Evolutionary conservation across 2,113 vertebrate species (phyloP).

Genomic region (Anolis sagrei): DNA sequence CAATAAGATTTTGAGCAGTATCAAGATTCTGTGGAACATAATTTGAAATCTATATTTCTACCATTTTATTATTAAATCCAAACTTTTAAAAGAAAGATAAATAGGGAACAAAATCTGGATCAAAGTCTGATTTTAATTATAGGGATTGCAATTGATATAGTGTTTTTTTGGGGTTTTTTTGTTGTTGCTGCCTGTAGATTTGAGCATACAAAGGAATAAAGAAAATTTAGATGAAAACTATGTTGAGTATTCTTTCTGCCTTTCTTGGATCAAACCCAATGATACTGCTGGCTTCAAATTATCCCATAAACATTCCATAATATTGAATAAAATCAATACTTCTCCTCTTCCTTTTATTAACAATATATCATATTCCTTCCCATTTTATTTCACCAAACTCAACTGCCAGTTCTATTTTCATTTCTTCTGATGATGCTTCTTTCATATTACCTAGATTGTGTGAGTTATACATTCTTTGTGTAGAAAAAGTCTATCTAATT

Average conservation of each 20-base stretch:
- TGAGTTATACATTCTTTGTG: conserved; percentile 23
- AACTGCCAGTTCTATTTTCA: neutral
- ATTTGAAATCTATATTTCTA: neutral
- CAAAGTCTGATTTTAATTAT: neutral
- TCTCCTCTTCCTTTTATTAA: conserved; percentile 26
- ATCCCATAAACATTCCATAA: conserved; percentile 29
- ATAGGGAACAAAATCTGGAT: neutral
- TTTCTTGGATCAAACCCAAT: neutral
- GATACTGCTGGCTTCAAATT: conserved; percentile 11
- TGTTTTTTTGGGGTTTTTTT: neutral
- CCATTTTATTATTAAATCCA: neutral
- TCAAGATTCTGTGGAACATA: neutral
- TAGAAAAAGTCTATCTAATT: neutral
- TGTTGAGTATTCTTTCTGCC: conserved; percentile 2
- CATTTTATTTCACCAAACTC: neutral
- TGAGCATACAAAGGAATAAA: neutral
- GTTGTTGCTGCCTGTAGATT: neutral
- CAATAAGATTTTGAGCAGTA: neutral
- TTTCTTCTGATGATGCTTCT: neutral
- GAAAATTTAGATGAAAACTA: neutral
- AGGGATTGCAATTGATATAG: neutral
- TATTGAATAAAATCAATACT: conserved; percentile 26
- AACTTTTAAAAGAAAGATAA: neutral
- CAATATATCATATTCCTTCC: neutral
- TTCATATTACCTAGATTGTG: conserved; percentile 1